phyloP scores from a whole-genome alignment of 1,140 invertebrate genomes.

The Bactericera cockerelli region DNA sequence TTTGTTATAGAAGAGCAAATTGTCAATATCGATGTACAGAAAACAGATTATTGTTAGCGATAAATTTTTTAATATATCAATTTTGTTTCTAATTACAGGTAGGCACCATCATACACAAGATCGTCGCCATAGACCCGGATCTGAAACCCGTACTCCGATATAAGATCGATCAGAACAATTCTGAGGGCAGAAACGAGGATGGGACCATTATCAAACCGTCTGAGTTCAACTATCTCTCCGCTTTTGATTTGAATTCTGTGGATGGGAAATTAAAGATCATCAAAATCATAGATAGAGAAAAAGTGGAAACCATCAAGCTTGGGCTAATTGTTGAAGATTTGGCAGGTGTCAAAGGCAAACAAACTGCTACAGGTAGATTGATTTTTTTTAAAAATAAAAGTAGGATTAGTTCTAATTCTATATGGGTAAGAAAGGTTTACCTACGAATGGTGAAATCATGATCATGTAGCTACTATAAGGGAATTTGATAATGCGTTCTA shows the following conservation, averaged over 20 bases:
- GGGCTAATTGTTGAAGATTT: constrained; percentile 68
- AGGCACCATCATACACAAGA: constrained; percentile 46
- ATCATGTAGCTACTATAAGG: no score
- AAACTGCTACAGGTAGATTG: constrained; percentile 49
- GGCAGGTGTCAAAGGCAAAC: constrained; percentile 52
- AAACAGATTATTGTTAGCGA: no score
- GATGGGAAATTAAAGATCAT: constrained; percentile 52
- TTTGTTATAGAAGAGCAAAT: no score
- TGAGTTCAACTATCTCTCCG: constrained; percentile 52
- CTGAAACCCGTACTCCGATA: constrained; percentile 57
- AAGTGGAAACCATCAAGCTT: constrained; percentile 60
- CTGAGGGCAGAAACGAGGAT: constrained; percentile 65
- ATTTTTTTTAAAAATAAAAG: no score
- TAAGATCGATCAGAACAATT: constrained; percentile 47
- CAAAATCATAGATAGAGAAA: constrained; percentile 62
- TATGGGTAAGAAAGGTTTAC: no score
- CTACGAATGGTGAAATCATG: no score
- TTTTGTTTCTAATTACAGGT: no score
- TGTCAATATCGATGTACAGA: no score
- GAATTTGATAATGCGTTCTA: no score
- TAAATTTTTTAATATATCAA: no score
- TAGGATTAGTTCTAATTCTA: no score
- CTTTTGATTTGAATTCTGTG: constrained; percentile 56
- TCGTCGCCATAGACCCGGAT: constrained; percentile 64
- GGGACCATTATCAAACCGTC: constrained; percentile 46